phyloP scores from a whole-genome alignment of 2,797 vertebrate species.

The Babyrousa celebensis region DNA sequence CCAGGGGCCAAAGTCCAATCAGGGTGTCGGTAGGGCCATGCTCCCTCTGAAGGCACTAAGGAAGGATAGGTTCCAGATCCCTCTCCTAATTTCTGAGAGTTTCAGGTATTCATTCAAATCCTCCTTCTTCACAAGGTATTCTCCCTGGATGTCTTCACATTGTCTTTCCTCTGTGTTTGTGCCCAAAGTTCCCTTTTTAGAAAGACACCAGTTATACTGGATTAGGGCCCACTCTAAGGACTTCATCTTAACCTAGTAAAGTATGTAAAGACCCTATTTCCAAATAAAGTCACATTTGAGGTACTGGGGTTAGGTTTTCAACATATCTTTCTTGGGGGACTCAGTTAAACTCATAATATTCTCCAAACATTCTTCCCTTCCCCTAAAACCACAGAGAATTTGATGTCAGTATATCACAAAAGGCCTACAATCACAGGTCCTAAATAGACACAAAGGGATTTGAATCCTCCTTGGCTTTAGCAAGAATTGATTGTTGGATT shows the following conservation, averaged over 20 bases:
- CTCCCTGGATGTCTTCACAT: neutral
- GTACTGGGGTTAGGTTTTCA: neutral
- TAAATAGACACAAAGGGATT: neutral
- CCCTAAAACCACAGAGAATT: neutral
- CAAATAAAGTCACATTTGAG: neutral
- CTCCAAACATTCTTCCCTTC: neutral
- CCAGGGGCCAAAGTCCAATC: neutral
- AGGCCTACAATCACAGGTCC: neutral
- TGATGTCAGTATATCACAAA: neutral
- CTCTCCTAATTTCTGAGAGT: neutral
- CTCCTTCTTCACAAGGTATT: neutral
- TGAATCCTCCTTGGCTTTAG: neutral
- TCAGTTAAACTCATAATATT: neutral
- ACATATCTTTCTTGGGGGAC: neutral
- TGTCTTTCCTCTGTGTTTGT: neutral
- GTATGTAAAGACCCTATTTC: neutral
- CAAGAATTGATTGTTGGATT: neutral
- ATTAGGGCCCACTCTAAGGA: neutral
- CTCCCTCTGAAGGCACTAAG: neutral
- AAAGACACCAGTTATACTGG: neutral
- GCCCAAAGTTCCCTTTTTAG: neutral
- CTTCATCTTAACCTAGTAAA: neutral
- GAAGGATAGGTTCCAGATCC: neutral
- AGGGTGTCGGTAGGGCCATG: neutral
- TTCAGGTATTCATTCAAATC: neutral